Evolutionary conservation across 37 sponge, comb jelly and placozoan species (phyloP).

Genomic region (Axinella damicornis): DNA sequence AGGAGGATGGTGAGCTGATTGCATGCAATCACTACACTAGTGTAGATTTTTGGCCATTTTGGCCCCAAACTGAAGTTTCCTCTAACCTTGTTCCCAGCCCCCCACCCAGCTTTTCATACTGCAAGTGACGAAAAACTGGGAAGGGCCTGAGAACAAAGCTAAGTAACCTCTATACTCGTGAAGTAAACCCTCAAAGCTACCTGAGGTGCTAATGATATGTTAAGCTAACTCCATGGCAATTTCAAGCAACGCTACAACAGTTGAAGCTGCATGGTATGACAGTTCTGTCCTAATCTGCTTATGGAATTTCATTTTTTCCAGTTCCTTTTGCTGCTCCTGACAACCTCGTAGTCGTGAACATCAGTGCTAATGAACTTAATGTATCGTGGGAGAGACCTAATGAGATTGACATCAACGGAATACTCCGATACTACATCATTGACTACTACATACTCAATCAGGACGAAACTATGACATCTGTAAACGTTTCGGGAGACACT

Average conservation of each 20-base stretch:
- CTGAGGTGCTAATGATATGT: not conserved
- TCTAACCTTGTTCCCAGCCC: too few species aligned
- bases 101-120: too few species aligned
- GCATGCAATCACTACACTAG: too few species aligned
- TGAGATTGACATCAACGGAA: slow-evolving; percentile 42
- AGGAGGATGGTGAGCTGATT: slow-evolving; percentile 13
- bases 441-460: not conserved
- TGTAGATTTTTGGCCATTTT: too few species aligned
- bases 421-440: not conserved
- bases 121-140: too few species aligned
- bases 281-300: not conserved
- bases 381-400: slow-evolving; percentile 25
- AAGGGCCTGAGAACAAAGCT: too few species aligned
- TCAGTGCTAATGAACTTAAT: slow-evolving; percentile 9
- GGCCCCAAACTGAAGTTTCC: too few species aligned
- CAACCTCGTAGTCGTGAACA: slow-evolving; percentile 8
- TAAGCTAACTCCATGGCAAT: slow-evolving; percentile 2
- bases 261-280: not conserved
- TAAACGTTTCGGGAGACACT: not conserved
- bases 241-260: not conserved
- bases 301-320: not conserved
- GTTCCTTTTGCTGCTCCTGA: slow-evolving; percentile 10
- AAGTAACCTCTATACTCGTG: too few species aligned
- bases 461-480: not conserved
- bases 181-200: too few species aligned